Evolutionary conservation across 2,888 invertebrate species (phyloP).

Genomic region (Ctena decussata): DNA sequence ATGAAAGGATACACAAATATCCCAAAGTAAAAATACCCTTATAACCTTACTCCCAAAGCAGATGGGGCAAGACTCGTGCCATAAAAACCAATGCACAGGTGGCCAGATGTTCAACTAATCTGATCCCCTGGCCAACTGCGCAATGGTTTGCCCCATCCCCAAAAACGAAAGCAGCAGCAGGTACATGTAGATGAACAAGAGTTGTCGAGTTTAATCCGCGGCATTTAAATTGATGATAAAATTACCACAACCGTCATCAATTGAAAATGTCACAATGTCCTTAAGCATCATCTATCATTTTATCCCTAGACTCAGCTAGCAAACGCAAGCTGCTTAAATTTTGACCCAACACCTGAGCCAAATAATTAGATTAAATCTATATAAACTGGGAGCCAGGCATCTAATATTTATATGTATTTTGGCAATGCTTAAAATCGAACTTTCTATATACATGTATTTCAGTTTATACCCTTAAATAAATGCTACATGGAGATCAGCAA

Average conservation of each 20-base stretch:
- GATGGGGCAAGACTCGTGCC: neutral
- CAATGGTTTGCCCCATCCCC: neutral
- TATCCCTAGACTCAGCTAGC: neutral
- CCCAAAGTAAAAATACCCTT: neutral
- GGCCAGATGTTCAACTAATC: neutral
- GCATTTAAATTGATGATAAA: neutral
- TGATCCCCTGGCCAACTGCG: neutral
- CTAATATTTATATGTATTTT: too few relatives aligned
- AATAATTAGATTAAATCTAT: too few relatives aligned
- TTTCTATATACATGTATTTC: too few relatives aligned
- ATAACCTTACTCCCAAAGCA: too few relatives aligned
- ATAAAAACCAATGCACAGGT: neutral
- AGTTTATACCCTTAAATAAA: too few relatives aligned
- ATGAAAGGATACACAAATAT: neutral
- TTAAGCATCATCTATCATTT: neutral
- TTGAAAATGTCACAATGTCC: neutral
- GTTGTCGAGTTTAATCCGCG: neutral
- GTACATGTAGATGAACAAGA: neutral
- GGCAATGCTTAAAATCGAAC: too few relatives aligned
- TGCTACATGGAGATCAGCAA: too few relatives aligned
- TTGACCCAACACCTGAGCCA: too few relatives aligned
- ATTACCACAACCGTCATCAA: neutral
- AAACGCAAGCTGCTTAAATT: neutral
- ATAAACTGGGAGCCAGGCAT: too few relatives aligned
- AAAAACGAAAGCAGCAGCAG: neutral